Evolutionary conservation across 2,797 vertebrate genomes (phyloP), one percentile per base, ranked within the genome.

Genomic region (Lagodon rhomboides): DNA sequence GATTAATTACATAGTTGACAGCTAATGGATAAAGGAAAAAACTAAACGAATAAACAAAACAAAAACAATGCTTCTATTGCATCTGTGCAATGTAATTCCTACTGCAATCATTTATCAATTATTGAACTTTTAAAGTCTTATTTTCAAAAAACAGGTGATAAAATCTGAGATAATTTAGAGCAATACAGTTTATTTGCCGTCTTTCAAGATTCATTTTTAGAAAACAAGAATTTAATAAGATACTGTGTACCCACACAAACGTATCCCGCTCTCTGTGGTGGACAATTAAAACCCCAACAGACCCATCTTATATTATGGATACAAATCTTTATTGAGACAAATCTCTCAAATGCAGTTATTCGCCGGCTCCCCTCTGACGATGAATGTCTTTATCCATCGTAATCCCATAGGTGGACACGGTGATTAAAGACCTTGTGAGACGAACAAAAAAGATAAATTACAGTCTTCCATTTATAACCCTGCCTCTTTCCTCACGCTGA

Each of bases 401-500:
- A 61, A 79, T 46, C 68, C 55, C 47, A 61, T 12, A 76, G 73
- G 43, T 65, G 62, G 62, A 86, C 67, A 20, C 34, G 43, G 51
- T 84, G 84, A 85, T 88, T 86, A 83, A 89, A 85, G 85, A 82
- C 46, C 30, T 9, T 15, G 50, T 60, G 65, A 73, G 51, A 82
- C 53, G 61, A 27, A 68, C 66, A 65, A 44, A 22, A 51, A 75
- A 86, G 87, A 92, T 77, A 54, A 87, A 91, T 90, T 59, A 79
- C 75, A 62, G 12, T 76, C 50, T 75, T 85, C 80, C 83, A 90
- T 92, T 91, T 86, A 82, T 84, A 77, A 83, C 55, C 22, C 50
- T 9, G 54, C 22, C 44, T 80, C 55, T 63, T 20, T 78, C 51
- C 61, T 75, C 38, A 73, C 75, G 47, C 59, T 11, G 17, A 41